Evolutionary conservation across 37 sponge, comb jelly and placozoan genomes (phyloP).

Genomic region (Tethya wilhelma): DNA sequence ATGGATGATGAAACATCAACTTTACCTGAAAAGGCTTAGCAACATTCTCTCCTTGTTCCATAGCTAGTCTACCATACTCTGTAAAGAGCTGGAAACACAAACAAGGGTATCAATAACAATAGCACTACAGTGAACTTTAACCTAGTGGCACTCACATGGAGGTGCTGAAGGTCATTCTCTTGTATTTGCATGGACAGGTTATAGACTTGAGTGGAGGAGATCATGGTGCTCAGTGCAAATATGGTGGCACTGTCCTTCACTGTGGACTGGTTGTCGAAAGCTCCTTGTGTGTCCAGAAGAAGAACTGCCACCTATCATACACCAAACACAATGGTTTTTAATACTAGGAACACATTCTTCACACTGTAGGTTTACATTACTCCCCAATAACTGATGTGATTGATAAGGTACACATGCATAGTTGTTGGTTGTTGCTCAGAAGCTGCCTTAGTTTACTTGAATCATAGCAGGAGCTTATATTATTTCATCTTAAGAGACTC

Average conservation of each 20-base stretch:
- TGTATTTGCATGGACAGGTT: conserved; percentile 83
- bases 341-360: no score
- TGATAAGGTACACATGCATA: no score
- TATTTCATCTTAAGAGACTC: no score
- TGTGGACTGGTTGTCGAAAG: conserved; percentile 95
- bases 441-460: no score
- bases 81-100: conserved; percentile 96
- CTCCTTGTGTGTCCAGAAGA: conserved; percentile 99
- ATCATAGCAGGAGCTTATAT: no score
- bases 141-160: conserved; percentile 88
- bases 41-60: conserved; percentile 55
- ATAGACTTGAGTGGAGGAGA: conserved; percentile 89
- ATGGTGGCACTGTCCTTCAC: conserved; percentile 97
- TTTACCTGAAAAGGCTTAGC: conserved; percentile 80
- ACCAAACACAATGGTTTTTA: no score
- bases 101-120: no score
- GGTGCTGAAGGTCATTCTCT: conserved; percentile 97
- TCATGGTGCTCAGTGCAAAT: conserved; percentile 98
- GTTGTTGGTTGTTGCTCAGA: no score
- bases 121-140: no score
- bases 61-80: conserved; percentile 95
- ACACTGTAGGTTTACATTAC: no score
- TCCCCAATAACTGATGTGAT: no score
- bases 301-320: conserved; percentile 81
- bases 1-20: not conserved